Evolutionary conservation across 2,888 invertebrate genomes (phyloP), one percentile per base, ranked within the genome.

Genomic region (Calliscelio sp.): DNA sequence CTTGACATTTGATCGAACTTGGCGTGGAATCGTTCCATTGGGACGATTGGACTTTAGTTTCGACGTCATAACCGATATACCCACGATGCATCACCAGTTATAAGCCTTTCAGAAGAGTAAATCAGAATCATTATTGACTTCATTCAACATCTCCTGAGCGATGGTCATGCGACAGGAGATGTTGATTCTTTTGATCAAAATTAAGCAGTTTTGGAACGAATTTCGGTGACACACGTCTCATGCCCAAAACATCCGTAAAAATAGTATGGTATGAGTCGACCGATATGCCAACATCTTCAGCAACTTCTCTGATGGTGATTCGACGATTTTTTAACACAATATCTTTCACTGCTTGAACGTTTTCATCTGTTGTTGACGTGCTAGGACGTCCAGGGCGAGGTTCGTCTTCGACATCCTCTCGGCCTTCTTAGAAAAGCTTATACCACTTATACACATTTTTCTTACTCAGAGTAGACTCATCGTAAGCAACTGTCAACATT

Each of bases 61-160:
- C 86, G 41, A 87, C 73, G 86, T 87, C 88, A 85, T 88, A 89
- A 49, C 84, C 87, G n/a, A 84, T 87, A 88, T 22, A 89, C 80
- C 86, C 89, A 90, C 80, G 87, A 83, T 87, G 89, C 86, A 73
- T 88, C 86, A 87, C 86, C 86, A 84, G 87, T 88, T 88, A 89
- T 88, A 68, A 87, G 70, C 32, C 78, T 68, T 80, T 86, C 70
- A n/a, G n/a, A n/a, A n/a, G 38, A 89, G 83, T 24, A 53, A 22
- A 7, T 25, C 28, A 7, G 28, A 5, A 20, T 53, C 53, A 14
- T 3, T 6, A 14, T 18, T 16, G 5, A 18, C 46, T 6, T n/a
- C 0, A 5, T 22, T 16, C 22, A 53, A 28, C 22, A 22, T 25
- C 11, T 53, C 14, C 16, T 25, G 0, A 53, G 53, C 51, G 14